Evolutionary conservation across 1,140 invertebrate genomes (phyloP), one percentile per base, ranked within the genome.

Genomic region (Bursaphelenchus mucronatus): DNA sequence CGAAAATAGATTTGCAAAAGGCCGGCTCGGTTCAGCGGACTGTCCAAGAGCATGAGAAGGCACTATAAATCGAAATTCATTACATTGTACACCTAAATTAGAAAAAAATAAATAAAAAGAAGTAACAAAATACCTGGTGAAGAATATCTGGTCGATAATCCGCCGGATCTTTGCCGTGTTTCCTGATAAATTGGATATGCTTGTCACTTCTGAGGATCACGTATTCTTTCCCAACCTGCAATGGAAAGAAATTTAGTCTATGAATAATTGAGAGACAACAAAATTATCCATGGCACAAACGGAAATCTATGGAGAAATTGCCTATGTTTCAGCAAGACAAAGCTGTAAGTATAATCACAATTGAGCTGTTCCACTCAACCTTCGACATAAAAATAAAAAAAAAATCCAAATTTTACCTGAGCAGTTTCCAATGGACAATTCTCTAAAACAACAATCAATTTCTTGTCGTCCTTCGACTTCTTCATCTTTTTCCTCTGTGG

Each of bases 361-460:
- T 55, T 46, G 21, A 8, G 30, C 1, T 8, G 0, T 63, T 15
- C 59, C 21, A 13, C 40, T 57, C 1, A 67, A 0, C 55, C 41
- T 17, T 57, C 11, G 11, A 6, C 17, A 44, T n/a, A 55, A 39
- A 30, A 11, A n/a, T 15, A 55, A 55, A 43, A 44, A 52, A 21
- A 13, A 6, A 52, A 15, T 11, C 10, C 44, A 50, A 47, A 75
- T 51, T 79, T 86, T 83, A 94, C 91, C 85, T 96, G 96, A 0
- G 94, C 92, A 61, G 90, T 90, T 86, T 97, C 94, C 46, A 97
- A 82, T 78, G 95, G 92, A 7, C 94, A 92, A 57, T 89, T 88
- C 85, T 97, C 94, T 53, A 98, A 82, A 65, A 98, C 88, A 58
- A 98, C 86, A 71, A 97, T 93, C 17, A 97, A 84, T 54, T 69